These are phyloP conservation scores for Limosa lapponica DNA, from an alignment of 2,797 vertebrate genomes.

Conservation along the genomic window DNA sequence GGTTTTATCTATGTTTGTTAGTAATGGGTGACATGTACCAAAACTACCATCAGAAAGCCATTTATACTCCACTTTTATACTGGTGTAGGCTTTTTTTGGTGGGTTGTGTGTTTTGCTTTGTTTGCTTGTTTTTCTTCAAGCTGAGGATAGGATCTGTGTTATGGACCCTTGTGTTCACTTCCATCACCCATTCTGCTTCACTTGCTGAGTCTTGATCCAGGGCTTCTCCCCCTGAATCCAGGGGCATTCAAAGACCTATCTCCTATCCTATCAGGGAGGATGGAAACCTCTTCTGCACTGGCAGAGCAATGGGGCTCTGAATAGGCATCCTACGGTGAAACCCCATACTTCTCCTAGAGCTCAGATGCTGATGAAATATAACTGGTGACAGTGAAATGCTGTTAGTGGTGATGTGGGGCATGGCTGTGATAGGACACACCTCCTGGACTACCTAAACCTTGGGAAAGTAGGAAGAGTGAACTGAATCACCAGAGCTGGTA, in stretches of 20 bases:
- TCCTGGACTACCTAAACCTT: not conserved
- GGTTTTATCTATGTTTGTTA: not conserved
- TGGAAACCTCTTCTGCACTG: not conserved
- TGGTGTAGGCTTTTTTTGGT: not conserved
- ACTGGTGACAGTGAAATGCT: not conserved
- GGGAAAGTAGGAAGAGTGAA: not conserved
- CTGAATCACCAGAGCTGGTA: not conserved
- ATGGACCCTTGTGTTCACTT: not conserved
- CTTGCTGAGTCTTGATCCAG: not conserved
- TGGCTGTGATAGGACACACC: not conserved
- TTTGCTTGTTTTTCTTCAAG: not conserved
- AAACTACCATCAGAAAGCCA: not conserved
- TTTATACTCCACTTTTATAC: not conserved
- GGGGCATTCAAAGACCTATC: not conserved
- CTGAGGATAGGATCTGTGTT: not conserved
- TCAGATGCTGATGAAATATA: not conserved
- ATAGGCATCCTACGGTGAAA: not conserved
- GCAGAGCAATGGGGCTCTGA: not conserved
- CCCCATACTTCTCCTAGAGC: not conserved
- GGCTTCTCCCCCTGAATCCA: not conserved
- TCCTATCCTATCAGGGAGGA: not conserved
- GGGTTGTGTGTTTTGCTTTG: not conserved
- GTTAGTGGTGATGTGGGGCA: fast-evolving
- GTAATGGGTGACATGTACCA: not conserved
- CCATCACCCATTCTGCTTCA: not conserved